These are phyloP conservation scores for Acomys russatus DNA, from an alignment of 2,797 vertebrate species.

Conservation along the genomic window DNA sequence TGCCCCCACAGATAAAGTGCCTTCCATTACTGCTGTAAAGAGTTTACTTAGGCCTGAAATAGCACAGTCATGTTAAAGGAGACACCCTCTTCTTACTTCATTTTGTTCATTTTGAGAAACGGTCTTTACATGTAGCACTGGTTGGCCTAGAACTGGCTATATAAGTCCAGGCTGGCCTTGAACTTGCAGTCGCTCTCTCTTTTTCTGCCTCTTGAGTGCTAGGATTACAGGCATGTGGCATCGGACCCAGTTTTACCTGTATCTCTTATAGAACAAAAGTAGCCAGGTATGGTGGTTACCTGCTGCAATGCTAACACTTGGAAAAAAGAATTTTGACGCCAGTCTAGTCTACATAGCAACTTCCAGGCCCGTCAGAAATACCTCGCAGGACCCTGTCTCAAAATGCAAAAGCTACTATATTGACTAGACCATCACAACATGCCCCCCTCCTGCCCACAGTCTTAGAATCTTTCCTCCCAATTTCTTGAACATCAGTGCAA, in stretches of 20 bases:
- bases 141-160: no score
- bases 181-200: no score
- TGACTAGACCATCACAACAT: neutral
- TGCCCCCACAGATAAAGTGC: no score
- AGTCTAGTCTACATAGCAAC: neutral
- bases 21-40: neutral
- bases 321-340: neutral
- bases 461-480: neutral
- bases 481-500: neutral
- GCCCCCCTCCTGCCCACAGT: no score
- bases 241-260: neutral
- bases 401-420: neutral
- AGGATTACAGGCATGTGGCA: neutral
- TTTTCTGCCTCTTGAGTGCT: no score
- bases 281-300: neutral
- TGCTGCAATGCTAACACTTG: neutral
- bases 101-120: neutral
- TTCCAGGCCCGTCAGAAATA: neutral
- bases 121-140: no score
- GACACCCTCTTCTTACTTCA: neutral
- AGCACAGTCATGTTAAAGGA: neutral
- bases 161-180: no score
- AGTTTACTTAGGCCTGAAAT: neutral
- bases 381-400: neutral
- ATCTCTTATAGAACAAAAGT: neutral